phyloP scores from a whole-genome alignment of 2,113 vertebrate species.

The Elgaria multicarinata region DNA sequence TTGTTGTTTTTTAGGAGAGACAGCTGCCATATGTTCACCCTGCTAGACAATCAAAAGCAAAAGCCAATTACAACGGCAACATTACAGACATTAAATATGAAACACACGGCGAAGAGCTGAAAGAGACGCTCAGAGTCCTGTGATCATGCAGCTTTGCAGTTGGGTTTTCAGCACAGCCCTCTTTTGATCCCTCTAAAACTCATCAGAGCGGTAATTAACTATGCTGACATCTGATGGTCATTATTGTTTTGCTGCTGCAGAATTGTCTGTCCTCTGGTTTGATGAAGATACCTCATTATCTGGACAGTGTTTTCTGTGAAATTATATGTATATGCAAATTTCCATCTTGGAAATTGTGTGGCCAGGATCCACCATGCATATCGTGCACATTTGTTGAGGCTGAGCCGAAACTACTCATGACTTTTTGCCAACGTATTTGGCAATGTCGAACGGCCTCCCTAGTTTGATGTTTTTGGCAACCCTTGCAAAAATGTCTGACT shows the following conservation, averaged over 20 bases:
- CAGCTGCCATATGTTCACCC: conserved; percentile 20
- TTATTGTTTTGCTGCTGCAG: neutral
- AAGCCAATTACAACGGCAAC: neutral
- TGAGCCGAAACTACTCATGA: no score
- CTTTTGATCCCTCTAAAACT: neutral
- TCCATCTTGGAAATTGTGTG: neutral
- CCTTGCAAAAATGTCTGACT: neutral
- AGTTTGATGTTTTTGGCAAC: neutral
- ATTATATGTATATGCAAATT: no score
- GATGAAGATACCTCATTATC: conserved; percentile 9
- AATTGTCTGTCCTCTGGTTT: neutral
- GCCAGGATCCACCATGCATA: neutral
- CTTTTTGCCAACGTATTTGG: neutral
- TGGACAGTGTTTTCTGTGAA: neutral
- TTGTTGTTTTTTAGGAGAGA: neutral
- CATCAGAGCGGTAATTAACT: conserved; percentile 18
- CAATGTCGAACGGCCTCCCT: neutral
- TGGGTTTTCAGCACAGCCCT: neutral
- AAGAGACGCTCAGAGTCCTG: neutral
- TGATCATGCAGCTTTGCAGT: neutral
- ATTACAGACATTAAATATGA: conserved; percentile 19
- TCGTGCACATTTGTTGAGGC: neutral
- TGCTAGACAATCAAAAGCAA: neutral
- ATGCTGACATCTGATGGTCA: neutral
- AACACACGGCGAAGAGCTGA: neutral